Percentiles rank a stretch among this genome's conserved stretches.
Evolutionary conservation across 1,140 invertebrate genomes (phyloP).

Genomic region (Daktulosphaira vitifoliae): DNA sequence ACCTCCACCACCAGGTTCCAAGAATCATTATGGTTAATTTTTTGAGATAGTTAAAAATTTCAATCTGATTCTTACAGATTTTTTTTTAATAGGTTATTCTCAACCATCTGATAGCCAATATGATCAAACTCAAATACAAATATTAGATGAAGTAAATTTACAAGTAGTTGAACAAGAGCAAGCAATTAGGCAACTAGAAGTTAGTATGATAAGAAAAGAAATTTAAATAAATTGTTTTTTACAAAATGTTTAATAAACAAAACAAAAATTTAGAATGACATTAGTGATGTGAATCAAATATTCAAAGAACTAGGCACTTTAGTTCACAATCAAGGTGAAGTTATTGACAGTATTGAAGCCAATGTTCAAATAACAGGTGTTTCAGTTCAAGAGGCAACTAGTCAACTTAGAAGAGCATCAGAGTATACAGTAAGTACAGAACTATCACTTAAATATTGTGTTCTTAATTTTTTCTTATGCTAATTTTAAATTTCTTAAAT

Average conservation of each 20-base stretch:
- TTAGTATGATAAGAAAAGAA: slow-evolving; percentile 43
- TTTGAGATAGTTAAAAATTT: background rate
- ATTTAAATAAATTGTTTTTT: background rate
- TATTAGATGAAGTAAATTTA: slow-evolving; percentile 28
- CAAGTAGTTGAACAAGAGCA: slow-evolving; percentile 77
- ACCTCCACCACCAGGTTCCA: slow-evolving; percentile 37
- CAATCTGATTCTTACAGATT: background rate
- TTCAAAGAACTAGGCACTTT: slow-evolving; percentile 94
- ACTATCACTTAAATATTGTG: too few relatives aligned
- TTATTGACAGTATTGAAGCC: slow-evolving; percentile 94
- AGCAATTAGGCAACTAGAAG: slow-evolving; percentile 82
- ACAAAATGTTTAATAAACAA: too few relatives aligned
- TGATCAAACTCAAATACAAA: slow-evolving; percentile 22
- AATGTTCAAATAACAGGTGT: slow-evolving; percentile 84
- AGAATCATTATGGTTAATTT: slow-evolving; percentile 14
- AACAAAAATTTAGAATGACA: slow-evolving; percentile 82
- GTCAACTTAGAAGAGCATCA: slow-evolving; percentile 70
- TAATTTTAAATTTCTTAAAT: too few relatives aligned
- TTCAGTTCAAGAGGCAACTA: slow-evolving; percentile 70
- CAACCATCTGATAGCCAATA: slow-evolving; percentile 1
- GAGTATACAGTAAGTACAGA: slow-evolving; percentile 38
- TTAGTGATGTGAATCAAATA: slow-evolving; percentile 93
- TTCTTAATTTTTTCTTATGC: too few relatives aligned
- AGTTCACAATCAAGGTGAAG: slow-evolving; percentile 95
- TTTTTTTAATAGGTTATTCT: slow-evolving; percentile 16